These are phyloP conservation scores for Esox masquinongy DNA, from an alignment of 2,797 vertebrate genomes.

Conservation along the genomic window DNA sequence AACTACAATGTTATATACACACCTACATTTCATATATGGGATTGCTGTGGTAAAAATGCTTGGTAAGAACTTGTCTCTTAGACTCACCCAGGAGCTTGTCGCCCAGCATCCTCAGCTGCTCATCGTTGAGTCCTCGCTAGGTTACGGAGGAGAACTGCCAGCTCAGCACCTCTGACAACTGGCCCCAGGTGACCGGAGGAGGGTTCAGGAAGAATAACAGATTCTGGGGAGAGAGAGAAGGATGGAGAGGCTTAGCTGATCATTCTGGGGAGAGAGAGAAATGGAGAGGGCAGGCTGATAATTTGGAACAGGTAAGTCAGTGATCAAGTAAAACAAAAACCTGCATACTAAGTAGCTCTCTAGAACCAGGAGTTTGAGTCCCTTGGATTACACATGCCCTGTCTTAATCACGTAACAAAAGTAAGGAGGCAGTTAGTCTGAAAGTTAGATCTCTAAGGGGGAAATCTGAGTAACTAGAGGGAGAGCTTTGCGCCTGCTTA, in stretches of 20 bases:
- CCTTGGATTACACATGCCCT: no score
- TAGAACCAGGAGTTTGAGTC: neutral
- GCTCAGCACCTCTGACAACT: conserved; percentile 90
- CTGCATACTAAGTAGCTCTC: neutral
- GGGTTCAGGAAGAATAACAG: conserved; percentile 92
- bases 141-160: conserved; percentile 98
- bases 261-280: no score
- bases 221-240: conserved; percentile 72
- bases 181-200: conserved; percentile 84
- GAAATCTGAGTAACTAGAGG: no score
- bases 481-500: neutral
- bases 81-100: conserved; percentile 90
- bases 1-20: neutral
- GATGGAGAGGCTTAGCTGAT: neutral
- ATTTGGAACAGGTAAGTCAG: no score
- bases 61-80: neutral
- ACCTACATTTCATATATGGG: neutral
- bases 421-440: no score
- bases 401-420: no score
- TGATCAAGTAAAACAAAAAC: neutral
- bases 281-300: no score
- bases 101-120: conserved; percentile 94
- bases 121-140: conserved; percentile 88
- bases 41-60: neutral
- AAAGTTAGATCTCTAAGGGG: no score